Evolutionary conservation across 2,888 invertebrate species (phyloP).

Genomic region (Kryphioiulus occultus): DNA sequence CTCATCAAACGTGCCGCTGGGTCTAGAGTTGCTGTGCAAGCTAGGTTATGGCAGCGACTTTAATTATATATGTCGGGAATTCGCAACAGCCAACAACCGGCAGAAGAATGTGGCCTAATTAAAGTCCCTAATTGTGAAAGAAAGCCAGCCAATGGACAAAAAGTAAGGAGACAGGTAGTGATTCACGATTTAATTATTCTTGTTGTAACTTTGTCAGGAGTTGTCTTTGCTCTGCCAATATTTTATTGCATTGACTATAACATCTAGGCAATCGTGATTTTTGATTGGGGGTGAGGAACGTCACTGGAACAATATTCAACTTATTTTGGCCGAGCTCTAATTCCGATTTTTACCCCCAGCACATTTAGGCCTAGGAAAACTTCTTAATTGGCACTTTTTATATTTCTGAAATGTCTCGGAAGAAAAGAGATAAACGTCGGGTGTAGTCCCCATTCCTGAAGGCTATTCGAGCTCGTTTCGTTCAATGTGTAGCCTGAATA

Average conservation of each 20-base stretch:
- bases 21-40: background rate
- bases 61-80: slow-evolving; percentile 1
- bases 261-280: too few species aligned
- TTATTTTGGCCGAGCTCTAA: background rate
- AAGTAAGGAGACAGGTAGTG: background rate
- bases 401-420: slow-evolving; percentile 19
- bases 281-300: too few species aligned
- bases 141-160: background rate
- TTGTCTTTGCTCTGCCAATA: too few species aligned
- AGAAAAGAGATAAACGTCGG: slow-evolving; percentile 13
- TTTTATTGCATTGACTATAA: too few species aligned
- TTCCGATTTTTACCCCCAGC: background rate
- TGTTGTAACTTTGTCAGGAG: background rate
- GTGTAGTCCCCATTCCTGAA: slow-evolving; percentile 15
- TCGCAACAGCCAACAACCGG: slow-evolving; percentile 1
- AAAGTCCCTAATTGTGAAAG: background rate
- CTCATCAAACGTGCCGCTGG: slow-evolving; percentile 14
- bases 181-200: background rate
- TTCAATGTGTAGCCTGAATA: background rate
- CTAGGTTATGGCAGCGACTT: slow-evolving; percentile 4
- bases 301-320: background rate
- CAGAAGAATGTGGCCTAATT: background rate
- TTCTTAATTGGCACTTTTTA: background rate
- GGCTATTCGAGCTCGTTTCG: slow-evolving; percentile 4
- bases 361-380: slow-evolving; percentile 7